Evolutionary conservation across 2,888 invertebrate genomes (phyloP).

Genomic region (Leucophora obtusa): DNA sequence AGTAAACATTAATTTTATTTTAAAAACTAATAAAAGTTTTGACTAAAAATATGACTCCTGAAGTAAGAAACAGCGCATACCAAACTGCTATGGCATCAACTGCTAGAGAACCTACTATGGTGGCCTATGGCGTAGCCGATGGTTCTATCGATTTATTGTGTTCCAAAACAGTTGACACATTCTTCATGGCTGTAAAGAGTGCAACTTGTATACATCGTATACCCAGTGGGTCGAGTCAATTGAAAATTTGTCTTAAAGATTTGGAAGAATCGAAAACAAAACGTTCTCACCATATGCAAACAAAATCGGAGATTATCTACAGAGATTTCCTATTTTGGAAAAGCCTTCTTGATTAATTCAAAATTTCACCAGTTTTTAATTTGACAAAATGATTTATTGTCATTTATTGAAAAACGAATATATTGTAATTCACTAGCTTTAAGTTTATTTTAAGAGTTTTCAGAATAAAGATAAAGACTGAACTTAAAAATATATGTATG

Average conservation of each 20-base stretch:
- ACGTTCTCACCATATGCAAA: not conserved
- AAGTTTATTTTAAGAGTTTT: not conserved
- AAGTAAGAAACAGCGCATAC: not conserved
- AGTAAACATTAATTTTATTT: not conserved
- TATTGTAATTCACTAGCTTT: not conserved
- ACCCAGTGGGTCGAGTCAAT: constrained; percentile 29
- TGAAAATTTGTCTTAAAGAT: constrained; percentile 28
- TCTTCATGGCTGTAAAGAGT: too few relatives aligned
- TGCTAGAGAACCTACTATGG: too few relatives aligned
- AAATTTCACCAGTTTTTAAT: not conserved
- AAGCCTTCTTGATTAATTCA: not conserved
- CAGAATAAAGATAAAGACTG: too few relatives aligned
- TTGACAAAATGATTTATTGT: not conserved
- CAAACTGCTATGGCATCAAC: not conserved
- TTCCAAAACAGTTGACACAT: too few relatives aligned
- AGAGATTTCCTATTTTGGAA: constrained; percentile 21
- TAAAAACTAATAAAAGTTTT: not conserved
- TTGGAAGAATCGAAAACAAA: constrained; percentile 7
- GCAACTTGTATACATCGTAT: constrained; percentile 23
- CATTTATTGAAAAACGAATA: not conserved
- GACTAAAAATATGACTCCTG: constrained; percentile 26
- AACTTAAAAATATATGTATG: too few relatives aligned
- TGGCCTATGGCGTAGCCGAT: not conserved
- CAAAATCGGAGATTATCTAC: constrained; percentile 19
- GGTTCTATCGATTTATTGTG: not conserved